phyloP scores from a whole-genome alignment of 1,140 invertebrate genomes.

The Monochamus saltuarius region DNA sequence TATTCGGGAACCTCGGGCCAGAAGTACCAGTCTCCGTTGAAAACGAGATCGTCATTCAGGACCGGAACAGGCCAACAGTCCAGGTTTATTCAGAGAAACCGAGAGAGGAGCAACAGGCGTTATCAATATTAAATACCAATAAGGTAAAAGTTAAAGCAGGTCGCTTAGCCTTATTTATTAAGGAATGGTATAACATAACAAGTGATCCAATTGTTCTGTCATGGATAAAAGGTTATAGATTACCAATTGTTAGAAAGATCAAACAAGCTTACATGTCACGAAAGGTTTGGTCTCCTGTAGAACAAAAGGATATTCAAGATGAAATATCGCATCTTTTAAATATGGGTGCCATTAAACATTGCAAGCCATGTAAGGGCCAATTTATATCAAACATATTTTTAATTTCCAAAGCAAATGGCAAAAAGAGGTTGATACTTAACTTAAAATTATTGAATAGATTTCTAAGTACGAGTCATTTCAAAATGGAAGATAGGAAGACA shows the following conservation, averaged over 20 bases:
- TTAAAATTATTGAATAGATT: conserved; percentile 25
- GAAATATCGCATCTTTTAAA: conserved; percentile 14
- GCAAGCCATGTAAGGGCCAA: conserved; percentile 13
- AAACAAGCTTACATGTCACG: not conserved
- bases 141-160: no score
- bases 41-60: not conserved
- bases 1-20: not conserved
- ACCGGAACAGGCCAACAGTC: conserved; percentile 1
- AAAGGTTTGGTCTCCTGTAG: not conserved
- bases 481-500: conserved; percentile 27
- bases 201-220: not conserved
- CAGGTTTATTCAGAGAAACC: not conserved
- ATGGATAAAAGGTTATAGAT: not conserved
- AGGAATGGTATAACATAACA: no score
- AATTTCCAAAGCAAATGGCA: conserved; percentile 19
- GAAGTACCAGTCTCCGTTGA: not conserved
- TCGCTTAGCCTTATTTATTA: no score
- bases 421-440: conserved; percentile 22
- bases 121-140: no score
- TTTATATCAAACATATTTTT: conserved; percentile 28
- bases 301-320: not conserved
- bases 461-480: conserved; percentile 22
- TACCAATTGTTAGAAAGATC: not conserved
- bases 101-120: not conserved
- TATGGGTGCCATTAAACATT: conserved; percentile 15